Percentiles rank a stretch among this genome's conserved stretches.
These are phyloP conservation scores for Thalassaphorura encarpata DNA, from an alignment of 1,140 invertebrate genomes.

Conservation along the genomic window DNA sequence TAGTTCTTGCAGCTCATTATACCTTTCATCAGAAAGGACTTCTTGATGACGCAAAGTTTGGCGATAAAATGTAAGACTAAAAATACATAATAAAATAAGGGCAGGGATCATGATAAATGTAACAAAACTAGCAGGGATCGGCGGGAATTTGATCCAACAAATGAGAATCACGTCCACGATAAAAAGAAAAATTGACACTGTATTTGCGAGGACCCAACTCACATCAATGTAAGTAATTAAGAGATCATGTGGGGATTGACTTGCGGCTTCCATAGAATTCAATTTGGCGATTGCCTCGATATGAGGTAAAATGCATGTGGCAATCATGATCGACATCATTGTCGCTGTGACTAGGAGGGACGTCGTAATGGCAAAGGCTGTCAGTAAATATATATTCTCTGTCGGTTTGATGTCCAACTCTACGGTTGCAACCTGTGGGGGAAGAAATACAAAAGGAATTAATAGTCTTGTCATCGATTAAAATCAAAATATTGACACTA, in stretches of 20 bases:
- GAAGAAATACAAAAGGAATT: too few relatives aligned
- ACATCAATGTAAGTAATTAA: slow-evolving; percentile 23
- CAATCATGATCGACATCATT: slow-evolving; percentile 25
- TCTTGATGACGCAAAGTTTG: slow-evolving; percentile 29
- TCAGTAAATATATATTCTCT: slow-evolving; percentile 9
- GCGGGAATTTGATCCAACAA: slow-evolving; percentile 42
- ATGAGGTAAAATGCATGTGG: slow-evolving; percentile 27
- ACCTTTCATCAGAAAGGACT: slow-evolving; percentile 10
- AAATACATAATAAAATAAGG: slow-evolving; percentile 43
- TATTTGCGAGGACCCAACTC: slow-evolving; percentile 25
- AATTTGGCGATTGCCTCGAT: slow-evolving; percentile 28
- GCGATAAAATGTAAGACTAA: slow-evolving; percentile 47
- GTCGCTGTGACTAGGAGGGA: slow-evolving; percentile 22
- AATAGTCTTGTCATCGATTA: too few relatives aligned
- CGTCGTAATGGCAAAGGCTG: slow-evolving; percentile 24
- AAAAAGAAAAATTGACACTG: slow-evolving; percentile 46
- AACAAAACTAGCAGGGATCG: slow-evolving; percentile 38
- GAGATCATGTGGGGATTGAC: slow-evolving; percentile 22
- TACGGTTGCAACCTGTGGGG: slow-evolving; percentile 27
- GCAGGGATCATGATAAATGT: slow-evolving; percentile 47
- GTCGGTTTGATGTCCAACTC: slow-evolving; percentile 21
- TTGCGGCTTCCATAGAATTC: slow-evolving; percentile 6
- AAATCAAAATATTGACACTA: too few relatives aligned
- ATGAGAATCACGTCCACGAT: slow-evolving; percentile 51
- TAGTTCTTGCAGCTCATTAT: slow-evolving; percentile 14